These are phyloP conservation scores for Nyctibius grandis DNA, from an alignment of 2,797 vertebrate genomes.

Conservation along the genomic window DNA sequence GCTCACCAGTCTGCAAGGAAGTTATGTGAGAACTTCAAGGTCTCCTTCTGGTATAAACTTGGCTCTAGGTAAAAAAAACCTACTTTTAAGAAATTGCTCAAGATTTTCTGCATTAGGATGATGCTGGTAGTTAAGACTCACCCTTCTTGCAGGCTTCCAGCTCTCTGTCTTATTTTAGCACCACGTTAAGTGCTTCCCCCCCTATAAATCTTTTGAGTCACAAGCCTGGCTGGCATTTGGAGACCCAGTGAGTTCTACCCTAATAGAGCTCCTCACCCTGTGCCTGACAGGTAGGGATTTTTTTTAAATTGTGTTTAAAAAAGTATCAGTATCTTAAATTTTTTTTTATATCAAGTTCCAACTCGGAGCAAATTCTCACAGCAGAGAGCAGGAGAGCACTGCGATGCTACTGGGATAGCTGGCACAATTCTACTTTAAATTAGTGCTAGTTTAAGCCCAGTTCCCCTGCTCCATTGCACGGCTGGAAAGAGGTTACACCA, in stretches of 20 bases:
- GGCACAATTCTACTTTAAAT: background rate
- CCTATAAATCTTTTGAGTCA: background rate
- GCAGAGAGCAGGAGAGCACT: background rate
- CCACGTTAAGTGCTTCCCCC: background rate
- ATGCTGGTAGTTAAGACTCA: background rate
- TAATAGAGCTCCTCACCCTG: background rate
- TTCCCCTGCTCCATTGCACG: rapidly evolving
- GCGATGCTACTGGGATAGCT: background rate
- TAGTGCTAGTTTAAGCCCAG: rapidly evolving
- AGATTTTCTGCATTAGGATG: background rate
- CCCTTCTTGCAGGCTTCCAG: background rate
- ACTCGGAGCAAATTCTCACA: background rate
- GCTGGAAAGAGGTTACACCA: background rate
- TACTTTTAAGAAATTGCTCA: background rate
- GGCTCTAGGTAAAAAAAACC: too few species aligned
- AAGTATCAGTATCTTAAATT: background rate
- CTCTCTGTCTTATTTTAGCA: background rate
- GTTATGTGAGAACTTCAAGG: background rate
- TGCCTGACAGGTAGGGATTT: background rate
- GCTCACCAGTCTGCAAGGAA: background rate
- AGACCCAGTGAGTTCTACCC: background rate
- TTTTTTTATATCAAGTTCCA: background rate
- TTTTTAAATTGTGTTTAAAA: background rate
- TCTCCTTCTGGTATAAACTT: background rate
- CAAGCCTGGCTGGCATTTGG: background rate